Base-by-base conservation (phyloP, 64 coral and sea anemone genomes). In the Montipora foliosa region DNA sequence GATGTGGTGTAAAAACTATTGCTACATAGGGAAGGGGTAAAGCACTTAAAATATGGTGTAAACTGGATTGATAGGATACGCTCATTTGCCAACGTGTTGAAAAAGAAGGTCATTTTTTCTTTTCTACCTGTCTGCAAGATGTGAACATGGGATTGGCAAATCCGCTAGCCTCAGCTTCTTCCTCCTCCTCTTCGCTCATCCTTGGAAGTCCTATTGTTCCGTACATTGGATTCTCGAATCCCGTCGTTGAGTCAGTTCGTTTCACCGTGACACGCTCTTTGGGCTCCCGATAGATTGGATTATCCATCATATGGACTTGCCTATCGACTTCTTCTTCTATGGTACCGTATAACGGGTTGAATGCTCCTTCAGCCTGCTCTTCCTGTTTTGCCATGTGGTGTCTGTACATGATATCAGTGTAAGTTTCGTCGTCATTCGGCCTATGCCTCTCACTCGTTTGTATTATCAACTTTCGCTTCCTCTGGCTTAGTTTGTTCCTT, bases 371-470 rank as follows among this genome's bases (percentile, higher is more conserved):
- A 46, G 49, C 51, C 55, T 92, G 68, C 4, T 4, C 44, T 37
- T 92, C 80, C 16, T 71, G 62, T 20, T 83, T 91, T 5, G 90
- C 81, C 49, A 84, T 82, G 10, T 92, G 90, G 50, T 92, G 90
- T 55, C 90, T 74, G 37, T 92, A 75, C 90, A 92, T 92, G 19
- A 76, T 75, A 17, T 92, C 90, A 2, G 80, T 66, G 57, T 74
- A 59, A 10, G 74, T 51, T 78, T 78, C 76, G 29, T 82, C 81
- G 5, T 77, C 58, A 62, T 22, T 92, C 1, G 62, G 71, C 62
- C 71, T 45, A 14, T 48, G 45, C 16, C 82, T 44, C 44, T 92
- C 21, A 0, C 60, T 64, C 13, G 10, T 12, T 15, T 64, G 49
- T 46, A 16, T 66, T 21, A 66, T 74, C 11, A 66, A 75, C 15